Evolutionary conservation across 37 sponge, comb jelly and placozoan species (phyloP).

Genomic region (Spongilla lacustris): DNA sequence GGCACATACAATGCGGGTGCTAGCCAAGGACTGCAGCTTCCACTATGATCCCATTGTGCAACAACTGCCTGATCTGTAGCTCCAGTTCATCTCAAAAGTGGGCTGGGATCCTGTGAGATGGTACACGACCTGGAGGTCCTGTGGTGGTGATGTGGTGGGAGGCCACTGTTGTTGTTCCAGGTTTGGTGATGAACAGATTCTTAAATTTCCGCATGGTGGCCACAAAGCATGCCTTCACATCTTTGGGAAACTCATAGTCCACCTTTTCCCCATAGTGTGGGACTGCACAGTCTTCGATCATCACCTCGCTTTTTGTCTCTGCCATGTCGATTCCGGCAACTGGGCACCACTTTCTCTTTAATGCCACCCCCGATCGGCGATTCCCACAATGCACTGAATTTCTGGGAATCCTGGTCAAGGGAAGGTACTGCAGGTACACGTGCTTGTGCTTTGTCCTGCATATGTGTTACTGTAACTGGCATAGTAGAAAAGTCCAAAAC

Average conservation of each 20-base stretch:
- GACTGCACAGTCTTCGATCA: slow-evolving; percentile 49
- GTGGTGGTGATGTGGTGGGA: slow-evolving; percentile 44
- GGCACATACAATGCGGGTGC: slow-evolving; percentile 68
- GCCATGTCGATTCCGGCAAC: slow-evolving; percentile 7
- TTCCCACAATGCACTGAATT: slow-evolving; percentile 11
- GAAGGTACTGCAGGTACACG: no score
- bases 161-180: slow-evolving; percentile 41
- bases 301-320: not conserved
- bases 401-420: no score
- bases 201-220: slow-evolving; percentile 11
- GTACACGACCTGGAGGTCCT: no score
- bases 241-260: slow-evolving; percentile 32
- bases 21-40: slow-evolving; percentile 70
- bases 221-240: not conserved
- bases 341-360: slow-evolving; percentile 35
- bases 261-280: slow-evolving; percentile 16
- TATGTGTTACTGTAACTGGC: not conserved
- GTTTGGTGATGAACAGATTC: slow-evolving; percentile 35
- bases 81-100: slow-evolving; percentile 58
- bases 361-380: slow-evolving; percentile 3
- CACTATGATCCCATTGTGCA: slow-evolving; percentile 64
- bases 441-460: not conserved
- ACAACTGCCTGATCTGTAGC: slow-evolving; percentile 40
- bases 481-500: slow-evolving; percentile 39
- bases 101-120: slow-evolving; percentile 47